Conservation (phyloP, 2,797 vertebrate genomes). For the Protosalanx chinensis region DNA sequence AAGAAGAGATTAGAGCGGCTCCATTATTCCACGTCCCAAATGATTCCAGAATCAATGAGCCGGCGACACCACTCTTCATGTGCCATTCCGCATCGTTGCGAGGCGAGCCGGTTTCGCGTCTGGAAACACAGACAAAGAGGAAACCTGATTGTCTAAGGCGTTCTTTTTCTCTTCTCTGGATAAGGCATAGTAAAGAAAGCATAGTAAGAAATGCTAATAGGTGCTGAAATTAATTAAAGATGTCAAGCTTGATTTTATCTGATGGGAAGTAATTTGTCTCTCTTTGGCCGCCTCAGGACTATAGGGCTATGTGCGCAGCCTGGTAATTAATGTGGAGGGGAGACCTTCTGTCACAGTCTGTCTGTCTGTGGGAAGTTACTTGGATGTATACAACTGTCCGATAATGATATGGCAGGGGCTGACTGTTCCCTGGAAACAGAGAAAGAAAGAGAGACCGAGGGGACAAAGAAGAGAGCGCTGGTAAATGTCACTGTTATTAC, state of each 20-base stretch:
- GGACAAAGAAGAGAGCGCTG: too few relatives aligned
- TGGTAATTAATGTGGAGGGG: conserved; percentile 66
- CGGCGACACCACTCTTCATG: conserved; percentile 25
- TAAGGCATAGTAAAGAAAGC: conserved; percentile 42
- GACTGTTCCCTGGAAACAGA: conserved; percentile 3
- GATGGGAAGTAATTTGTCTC: conserved; percentile 88
- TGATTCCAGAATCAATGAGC: conserved; percentile 56
- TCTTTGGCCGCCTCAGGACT: conserved; percentile 70
- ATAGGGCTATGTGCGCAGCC: conserved; percentile 19
- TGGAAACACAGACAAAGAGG: conserved; percentile 8
- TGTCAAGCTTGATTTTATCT: conserved; percentile 85
- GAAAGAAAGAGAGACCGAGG: neutral
- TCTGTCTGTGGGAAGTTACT: conserved; percentile 2
- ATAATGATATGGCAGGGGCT: conserved; percentile 3
- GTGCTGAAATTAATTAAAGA: conserved; percentile 86
- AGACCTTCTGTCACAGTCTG: conserved; percentile 16
- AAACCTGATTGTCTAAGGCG: conserved; percentile 48
- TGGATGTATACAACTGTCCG: conserved; percentile 11
- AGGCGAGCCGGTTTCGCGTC: neutral
- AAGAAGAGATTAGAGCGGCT: conserved; percentile 39
- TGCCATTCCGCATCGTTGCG: conserved; percentile 19
- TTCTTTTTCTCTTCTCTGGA: conserved; percentile 48
- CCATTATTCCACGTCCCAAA: conserved; percentile 57
- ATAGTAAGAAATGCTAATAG: conserved; percentile 70
- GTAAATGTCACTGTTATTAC: too few relatives aligned